Percentiles rank a stretch among this genome's conserved stretches.
These are phyloP conservation scores for Eptatretus burgeri DNA, from an alignment of 2,113 vertebrate genomes.

Conservation along the genomic window DNA sequence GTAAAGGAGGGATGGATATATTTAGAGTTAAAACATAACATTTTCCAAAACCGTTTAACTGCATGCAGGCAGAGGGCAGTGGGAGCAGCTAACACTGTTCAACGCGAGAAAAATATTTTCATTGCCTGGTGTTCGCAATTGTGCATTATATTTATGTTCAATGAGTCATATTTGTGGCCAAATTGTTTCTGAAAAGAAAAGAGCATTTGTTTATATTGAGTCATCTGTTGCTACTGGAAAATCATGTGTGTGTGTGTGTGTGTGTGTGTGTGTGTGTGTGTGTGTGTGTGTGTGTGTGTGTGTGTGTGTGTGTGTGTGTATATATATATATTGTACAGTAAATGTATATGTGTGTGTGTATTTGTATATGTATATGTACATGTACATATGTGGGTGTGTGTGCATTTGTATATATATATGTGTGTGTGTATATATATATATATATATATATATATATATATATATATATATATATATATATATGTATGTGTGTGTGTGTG, in stretches of 20 bases:
- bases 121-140: too few relatives aligned
- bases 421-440: neutral
- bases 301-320: neutral
- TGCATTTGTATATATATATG: neutral
- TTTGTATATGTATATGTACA: neutral
- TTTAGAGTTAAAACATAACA: too few relatives aligned
- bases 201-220: too few relatives aligned
- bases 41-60: too few relatives aligned
- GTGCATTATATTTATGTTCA: too few relatives aligned
- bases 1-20: too few relatives aligned
- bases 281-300: neutral
- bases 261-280: neutral
- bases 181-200: too few relatives aligned
- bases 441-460: neutral
- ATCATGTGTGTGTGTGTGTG: neutral
- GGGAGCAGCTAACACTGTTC: too few relatives aligned
- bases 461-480: neutral
- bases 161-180: too few relatives aligned
- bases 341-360: neutral
- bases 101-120: too few relatives aligned
- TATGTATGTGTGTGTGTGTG: neutral
- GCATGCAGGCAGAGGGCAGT: too few relatives aligned
- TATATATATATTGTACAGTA: neutral
- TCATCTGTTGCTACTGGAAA: too few relatives aligned
- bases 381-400: neutral